Base-by-base conservation (phyloP, 1,140 invertebrate species). In the Bombyx mandarina region DNA sequence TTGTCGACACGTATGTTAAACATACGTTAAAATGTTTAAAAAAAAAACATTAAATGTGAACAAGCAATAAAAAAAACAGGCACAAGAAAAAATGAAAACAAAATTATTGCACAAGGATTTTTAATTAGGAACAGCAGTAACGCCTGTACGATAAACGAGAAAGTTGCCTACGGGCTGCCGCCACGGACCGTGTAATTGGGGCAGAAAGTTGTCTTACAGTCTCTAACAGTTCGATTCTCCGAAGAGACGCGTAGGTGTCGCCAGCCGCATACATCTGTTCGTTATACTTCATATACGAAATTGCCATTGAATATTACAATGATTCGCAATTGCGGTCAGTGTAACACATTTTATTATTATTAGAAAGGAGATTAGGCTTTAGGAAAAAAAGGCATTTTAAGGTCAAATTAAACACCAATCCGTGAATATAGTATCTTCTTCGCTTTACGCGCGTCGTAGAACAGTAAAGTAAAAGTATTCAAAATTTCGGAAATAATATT, bases 231-330 rank as follows among this genome's bases (percentile, higher is more conserved):
- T 82, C 52, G 71, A 73, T 82, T 83, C 79, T 67, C 55, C 73
- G 83, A 86, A 83, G 58, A 61, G 57, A 61, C 65, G 79, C 74
- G 83, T 86, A 75, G 82, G 83, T 70, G 80, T 72, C 66, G 64
- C 63, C 62, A 75, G 62, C 63, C 60, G 74, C 73, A 78, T 77
- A 75, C 66, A 55, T 61, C 60, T 71, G 62, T 66, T 71, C 68
- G 69, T 72, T 75, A 84, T 86, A 74, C 76, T 84, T 80, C 79
- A 71, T 79, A 82, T 75, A 83, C 71, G 65, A 86, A 81, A 82
- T 81, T 82, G 65, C 76, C 26, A 35, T 35, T 35, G 26, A 35
- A 77, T 74, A 79, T 79, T 83, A 79, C 76, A 76, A 83, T 84
- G 79, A 82, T 82, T 85, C 79, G 67, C 74, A 81, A 84, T 87